phyloP scores from a whole-genome alignment of 1,140 invertebrate species.

The Ericerus pela region DNA sequence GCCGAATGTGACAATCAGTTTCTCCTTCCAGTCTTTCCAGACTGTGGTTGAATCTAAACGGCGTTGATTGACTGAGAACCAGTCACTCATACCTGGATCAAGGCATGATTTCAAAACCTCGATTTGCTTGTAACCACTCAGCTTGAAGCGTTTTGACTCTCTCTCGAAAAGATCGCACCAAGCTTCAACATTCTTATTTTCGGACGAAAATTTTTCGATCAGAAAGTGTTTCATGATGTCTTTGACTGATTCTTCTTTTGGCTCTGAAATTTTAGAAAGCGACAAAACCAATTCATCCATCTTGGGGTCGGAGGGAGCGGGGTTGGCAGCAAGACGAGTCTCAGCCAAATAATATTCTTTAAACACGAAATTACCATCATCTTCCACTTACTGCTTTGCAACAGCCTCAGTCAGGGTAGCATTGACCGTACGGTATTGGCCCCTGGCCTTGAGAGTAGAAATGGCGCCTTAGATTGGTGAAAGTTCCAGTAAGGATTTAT shows the following conservation, averaged over 20 bases:
- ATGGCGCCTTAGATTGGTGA: not conserved
- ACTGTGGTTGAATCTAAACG: conserved; percentile 23
- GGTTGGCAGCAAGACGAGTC: not conserved
- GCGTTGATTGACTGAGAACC: conserved; percentile 28
- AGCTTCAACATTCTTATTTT: conserved; percentile 23
- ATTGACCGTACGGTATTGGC: not conserved
- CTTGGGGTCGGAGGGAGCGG: not conserved
- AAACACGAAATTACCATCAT: conserved; percentile 19
- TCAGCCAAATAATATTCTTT: conserved; percentile 17
- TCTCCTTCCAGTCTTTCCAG: conserved; percentile 26
- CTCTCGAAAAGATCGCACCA: too few relatives aligned
- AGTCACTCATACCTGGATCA: conserved; percentile 25
- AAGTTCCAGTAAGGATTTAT: not conserved
- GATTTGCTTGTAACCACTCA: conserved; percentile 17
- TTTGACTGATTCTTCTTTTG: conserved; percentile 5
- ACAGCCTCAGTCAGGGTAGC: not conserved
- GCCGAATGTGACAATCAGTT: conserved; percentile 26
- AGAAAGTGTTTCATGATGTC: conserved; percentile 17
- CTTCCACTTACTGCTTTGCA: conserved; percentile 13
- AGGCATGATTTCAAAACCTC: conserved; percentile 20
- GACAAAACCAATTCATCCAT: conserved; percentile 16
- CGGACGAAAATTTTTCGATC: conserved; percentile 24
- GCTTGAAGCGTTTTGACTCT: conserved; percentile 24
- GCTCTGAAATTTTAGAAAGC: conserved; percentile 13
- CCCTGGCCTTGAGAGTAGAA: not conserved